Conservation (phyloP, 2,797 vertebrate genomes). For the Gastrophryne carolinensis region DNA sequence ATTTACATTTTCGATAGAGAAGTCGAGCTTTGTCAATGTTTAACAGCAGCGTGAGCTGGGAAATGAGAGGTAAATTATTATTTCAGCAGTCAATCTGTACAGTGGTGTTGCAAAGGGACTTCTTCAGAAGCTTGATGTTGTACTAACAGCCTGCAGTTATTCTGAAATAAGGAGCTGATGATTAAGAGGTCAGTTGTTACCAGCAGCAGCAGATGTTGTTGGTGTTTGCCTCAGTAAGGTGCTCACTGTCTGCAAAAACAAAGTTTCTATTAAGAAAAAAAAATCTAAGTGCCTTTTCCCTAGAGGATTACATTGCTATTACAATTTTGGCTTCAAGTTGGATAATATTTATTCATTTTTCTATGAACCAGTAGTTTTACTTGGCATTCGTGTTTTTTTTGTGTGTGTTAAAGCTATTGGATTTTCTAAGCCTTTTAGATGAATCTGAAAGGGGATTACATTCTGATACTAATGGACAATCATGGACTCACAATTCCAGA, state of each 20-base stretch:
- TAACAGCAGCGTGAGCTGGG: not conserved
- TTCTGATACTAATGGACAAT: no score
- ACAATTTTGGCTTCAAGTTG: constrained; percentile 47
- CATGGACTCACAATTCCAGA: no score
- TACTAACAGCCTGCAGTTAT: constrained; percentile 57
- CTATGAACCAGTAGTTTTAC: not conserved
- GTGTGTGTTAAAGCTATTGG: constrained; percentile 17
- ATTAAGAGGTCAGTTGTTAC: constrained; percentile 63
- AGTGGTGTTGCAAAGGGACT: constrained; percentile 44
- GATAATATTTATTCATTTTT: constrained; percentile 21
- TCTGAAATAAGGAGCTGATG: constrained; percentile 57
- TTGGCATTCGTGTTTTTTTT: constrained; percentile 30
- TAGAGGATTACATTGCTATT: constrained; percentile 57
- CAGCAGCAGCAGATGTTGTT: constrained; percentile 59
- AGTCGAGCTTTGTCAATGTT: not conserved
- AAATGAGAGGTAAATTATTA: constrained; percentile 50
- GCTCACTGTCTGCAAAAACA: constrained; percentile 57
- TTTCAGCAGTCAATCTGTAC: constrained; percentile 50
- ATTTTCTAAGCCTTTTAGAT: constrained; percentile 28
- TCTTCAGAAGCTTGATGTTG: constrained; percentile 48
- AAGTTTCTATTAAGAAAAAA: constrained; percentile 61
- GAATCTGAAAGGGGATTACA: constrained; percentile 37
- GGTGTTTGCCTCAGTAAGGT: constrained; percentile 55
- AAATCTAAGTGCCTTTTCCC: constrained; percentile 56
- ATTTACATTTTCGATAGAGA: constrained; percentile 9